Evolutionary conservation across 2,113 vertebrate genomes (phyloP).

Genomic region (Chloroceryle aenea): DNA sequence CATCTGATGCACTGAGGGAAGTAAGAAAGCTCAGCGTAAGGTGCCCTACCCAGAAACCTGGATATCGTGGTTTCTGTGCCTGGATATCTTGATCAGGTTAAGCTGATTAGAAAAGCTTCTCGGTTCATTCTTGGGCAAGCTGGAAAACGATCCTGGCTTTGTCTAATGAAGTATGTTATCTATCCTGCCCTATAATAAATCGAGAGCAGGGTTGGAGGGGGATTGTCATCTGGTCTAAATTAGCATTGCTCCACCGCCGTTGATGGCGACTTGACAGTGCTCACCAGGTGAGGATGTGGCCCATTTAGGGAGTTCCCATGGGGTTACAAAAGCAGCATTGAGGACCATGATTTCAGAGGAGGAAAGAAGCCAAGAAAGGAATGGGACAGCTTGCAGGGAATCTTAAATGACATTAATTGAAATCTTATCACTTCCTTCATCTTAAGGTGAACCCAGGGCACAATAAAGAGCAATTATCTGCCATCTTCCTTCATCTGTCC

Average conservation of each 20-base stretch:
- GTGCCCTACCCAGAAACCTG: conserved; percentile 3
- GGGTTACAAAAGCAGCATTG: conserved; percentile 57
- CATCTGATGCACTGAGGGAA: background rate
- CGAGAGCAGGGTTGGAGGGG: background rate
- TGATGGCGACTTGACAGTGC: background rate
- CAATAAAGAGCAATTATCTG: conserved; percentile 47
- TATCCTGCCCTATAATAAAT: conserved; percentile 49
- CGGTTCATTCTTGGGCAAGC: conserved; percentile 32
- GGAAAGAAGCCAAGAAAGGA: conserved; percentile 34
- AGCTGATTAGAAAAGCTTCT: conserved; percentile 56
- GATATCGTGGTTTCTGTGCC: background rate
- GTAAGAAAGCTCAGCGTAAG: background rate
- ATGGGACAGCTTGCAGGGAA: conserved; percentile 49
- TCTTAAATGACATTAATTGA: conserved; percentile 64
- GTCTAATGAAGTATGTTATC: conserved; percentile 54
- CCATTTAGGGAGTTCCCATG: conserved; percentile 17
- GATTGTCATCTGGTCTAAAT: conserved; percentile 58
- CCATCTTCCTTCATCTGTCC: conserved; percentile 35
- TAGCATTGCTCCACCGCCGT: conserved; percentile 10
- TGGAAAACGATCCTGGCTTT: conserved; percentile 60
- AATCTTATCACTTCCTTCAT: conserved; percentile 53
- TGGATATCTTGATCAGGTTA: conserved; percentile 34
- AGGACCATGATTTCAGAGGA: background rate
- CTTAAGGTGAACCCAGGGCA: conserved; percentile 23
- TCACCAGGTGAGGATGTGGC: conserved; percentile 62